These are phyloP conservation scores for Hypercompe scribonia DNA, from an alignment of 2,888 invertebrate genomes.

Conservation along the genomic window DNA sequence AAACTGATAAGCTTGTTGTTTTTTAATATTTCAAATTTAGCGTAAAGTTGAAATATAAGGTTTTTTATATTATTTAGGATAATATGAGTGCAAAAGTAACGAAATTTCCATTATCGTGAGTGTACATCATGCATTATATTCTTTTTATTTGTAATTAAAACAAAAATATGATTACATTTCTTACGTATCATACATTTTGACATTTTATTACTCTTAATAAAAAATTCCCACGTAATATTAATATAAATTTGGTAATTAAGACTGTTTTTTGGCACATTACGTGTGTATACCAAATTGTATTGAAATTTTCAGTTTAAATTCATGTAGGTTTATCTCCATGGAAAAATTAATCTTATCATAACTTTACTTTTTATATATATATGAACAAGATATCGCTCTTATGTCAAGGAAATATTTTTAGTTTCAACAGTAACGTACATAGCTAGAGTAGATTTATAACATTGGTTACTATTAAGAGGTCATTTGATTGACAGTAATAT, in stretches of 20 bases:
- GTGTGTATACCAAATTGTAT: too few species aligned
- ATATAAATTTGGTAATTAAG: background rate
- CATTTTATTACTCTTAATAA: background rate
- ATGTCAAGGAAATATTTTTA: too few species aligned
- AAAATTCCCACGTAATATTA: slow-evolving; percentile 1
- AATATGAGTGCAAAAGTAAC: background rate
- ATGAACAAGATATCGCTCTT: too few species aligned
- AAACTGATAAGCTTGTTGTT: too few species aligned
- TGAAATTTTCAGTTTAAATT: too few species aligned
- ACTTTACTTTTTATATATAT: too few species aligned
- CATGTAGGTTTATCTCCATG: background rate
- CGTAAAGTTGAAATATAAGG: background rate
- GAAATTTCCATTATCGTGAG: background rate
- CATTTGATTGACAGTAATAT: too few species aligned
- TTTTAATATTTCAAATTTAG: too few species aligned
- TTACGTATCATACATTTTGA: background rate
- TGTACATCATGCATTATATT: background rate
- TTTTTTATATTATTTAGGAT: background rate
- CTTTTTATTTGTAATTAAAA: background rate
- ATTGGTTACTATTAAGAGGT: too few species aligned
- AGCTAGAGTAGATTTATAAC: too few species aligned
- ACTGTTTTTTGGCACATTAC: background rate
- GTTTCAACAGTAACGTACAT: too few species aligned
- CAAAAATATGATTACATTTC: background rate
- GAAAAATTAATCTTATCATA: too few species aligned